These are phyloP conservation scores for Eupithecia exiguata DNA, from an alignment of 2,888 invertebrate species.

Conservation along the genomic window DNA sequence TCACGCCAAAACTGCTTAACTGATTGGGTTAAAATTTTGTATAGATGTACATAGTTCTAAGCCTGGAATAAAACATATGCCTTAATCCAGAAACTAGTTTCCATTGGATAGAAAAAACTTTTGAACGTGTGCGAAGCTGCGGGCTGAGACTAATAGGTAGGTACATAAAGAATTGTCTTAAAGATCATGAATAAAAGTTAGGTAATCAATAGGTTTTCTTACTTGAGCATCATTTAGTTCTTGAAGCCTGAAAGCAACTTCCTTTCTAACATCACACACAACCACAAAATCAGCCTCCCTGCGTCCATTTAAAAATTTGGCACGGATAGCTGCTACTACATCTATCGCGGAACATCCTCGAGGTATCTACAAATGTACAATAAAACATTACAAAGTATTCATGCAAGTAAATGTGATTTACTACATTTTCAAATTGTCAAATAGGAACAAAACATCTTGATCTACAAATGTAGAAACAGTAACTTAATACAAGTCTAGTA, in stretches of 20 bases:
- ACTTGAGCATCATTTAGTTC: slow-evolving; percentile 94
- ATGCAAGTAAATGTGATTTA: background rate
- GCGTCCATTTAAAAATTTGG: slow-evolving; percentile 89
- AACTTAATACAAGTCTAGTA: too few species aligned
- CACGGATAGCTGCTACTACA: slow-evolving; percentile 89
- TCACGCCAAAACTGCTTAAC: too few species aligned
- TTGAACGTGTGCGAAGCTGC: too few species aligned
- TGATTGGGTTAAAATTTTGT: too few species aligned
- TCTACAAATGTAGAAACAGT: too few species aligned
- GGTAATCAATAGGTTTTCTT: slow-evolving; percentile 45
- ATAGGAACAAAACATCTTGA: too few species aligned
- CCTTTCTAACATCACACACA: slow-evolving; percentile 94
- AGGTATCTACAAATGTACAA: slow-evolving; percentile 84
- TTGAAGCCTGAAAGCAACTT: slow-evolving; percentile 88
- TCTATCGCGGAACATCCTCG: slow-evolving; percentile 91
- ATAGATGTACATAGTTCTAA: too few species aligned
- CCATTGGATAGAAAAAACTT: too few species aligned
- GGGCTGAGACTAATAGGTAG: too few species aligned
- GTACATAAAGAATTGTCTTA: background rate
- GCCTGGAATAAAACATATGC: too few species aligned
- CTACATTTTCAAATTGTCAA: too few species aligned
- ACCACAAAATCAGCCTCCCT: slow-evolving; percentile 94
- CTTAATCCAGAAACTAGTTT: too few species aligned
- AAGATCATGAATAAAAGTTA: background rate
- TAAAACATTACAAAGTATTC: background rate